Evolutionary conservation across 92 coral and sea anemone species (phyloP).

Genomic region (Paragorgia papillata): DNA sequence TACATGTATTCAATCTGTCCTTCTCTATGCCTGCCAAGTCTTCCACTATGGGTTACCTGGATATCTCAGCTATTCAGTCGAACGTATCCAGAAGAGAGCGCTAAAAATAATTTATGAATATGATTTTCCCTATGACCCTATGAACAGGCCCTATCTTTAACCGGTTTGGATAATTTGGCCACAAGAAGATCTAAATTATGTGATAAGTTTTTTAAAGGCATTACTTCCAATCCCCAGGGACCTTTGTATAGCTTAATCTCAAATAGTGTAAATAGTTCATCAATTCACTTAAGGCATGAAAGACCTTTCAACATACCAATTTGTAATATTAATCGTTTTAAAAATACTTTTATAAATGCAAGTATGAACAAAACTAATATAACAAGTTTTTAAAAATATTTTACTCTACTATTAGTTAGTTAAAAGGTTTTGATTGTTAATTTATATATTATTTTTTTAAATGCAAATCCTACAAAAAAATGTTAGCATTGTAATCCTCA

Average conservation of each 20-base stretch:
- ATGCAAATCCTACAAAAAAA: too few relatives aligned
- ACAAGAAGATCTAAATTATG: too few relatives aligned
- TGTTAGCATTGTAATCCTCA: too few relatives aligned
- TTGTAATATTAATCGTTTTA: constrained; percentile 1
- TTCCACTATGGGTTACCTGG: constrained; percentile 23
- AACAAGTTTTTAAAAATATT: too few relatives aligned
- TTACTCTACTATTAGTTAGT: too few relatives aligned
- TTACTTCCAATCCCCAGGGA: too few relatives aligned
- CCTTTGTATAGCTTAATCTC: constrained; percentile 1
- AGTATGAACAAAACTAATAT: too few relatives aligned
- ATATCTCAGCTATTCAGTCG: constrained; percentile 14
- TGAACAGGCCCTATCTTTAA: background rate
- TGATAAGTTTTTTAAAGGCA: constrained; percentile 5
- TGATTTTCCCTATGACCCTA: background rate
- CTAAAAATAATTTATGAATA: constrained; percentile 8
- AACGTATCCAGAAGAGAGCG: constrained; percentile 28
- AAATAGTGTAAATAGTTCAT: background rate
- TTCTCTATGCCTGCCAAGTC: constrained; percentile 17
- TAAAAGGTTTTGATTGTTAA: too few relatives aligned
- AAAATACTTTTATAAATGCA: too few relatives aligned
- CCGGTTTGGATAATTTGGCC: too few relatives aligned
- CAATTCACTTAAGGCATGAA: too few relatives aligned
- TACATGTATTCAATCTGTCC: constrained; percentile 18
- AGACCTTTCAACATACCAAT: background rate
- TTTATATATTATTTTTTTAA: too few relatives aligned